Base-by-base conservation (phyloP, 2,113 vertebrate species). In the Tricholaema leucomelas region DNA sequence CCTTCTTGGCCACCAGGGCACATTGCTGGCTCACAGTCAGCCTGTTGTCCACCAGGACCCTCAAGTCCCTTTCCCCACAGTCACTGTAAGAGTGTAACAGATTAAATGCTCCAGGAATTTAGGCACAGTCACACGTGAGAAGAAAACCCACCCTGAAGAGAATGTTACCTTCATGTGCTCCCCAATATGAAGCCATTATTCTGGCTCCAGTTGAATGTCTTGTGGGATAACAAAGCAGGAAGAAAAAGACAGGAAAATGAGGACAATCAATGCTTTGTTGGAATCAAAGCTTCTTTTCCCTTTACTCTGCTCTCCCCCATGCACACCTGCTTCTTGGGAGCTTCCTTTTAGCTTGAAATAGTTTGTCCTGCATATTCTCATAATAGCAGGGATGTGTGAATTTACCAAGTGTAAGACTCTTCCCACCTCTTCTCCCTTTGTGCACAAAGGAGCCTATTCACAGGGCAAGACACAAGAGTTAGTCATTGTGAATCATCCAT, bases 371-470 rank as follows among this genome's bases (percentile, higher is more conserved):
- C 50, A 15, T 50, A 20, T 76, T 13, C 14, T 84, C 9, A 40
- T 71, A 65, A 44, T n/a, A 56, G 35, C 58, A 36, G 64, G 54
- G 50, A 73, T 72, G 27, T 64, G 40, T 55, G 70, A 81, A 65
- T 81, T 88, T 93, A 70, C 69, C 73, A 46, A 55, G 21, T 28
- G 6, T 12, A 33, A 70, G 58, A 65, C 66, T 95, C 72, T 72
- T 85, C 48, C n/a, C 54, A 79, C 48, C 61, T 55, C 84, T 78
- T 63, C 66, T 88, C 21, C 81, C 66, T 75, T 36, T 58, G 48
- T 88, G 77, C 83, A 93, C 80, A 88, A 94, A 95, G 70, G 35
- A 84, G 31, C 28, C 81, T 88, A 85, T 94, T 95, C 89, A 92
- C 30, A 81, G 65, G 48, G 70, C 59, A 90, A 75, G 76, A 77